Percentiles rank a stretch among this genome's conserved stretches.
phyloP scores from a whole-genome alignment of 1,140 invertebrate genomes.

The Macrotrachela quadricornifera region DNA sequence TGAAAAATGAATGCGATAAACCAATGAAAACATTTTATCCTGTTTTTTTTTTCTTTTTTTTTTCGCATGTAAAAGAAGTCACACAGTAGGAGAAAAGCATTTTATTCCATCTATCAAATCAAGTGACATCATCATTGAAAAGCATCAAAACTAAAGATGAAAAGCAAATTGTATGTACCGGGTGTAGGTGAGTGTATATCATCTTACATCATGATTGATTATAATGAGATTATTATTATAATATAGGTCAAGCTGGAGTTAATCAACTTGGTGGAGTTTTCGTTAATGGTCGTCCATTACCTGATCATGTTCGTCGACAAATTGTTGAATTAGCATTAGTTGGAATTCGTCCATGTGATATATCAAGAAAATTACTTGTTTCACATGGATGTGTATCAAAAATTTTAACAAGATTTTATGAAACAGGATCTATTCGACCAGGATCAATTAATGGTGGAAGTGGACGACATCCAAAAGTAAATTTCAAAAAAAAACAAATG shows the following conservation, averaged over 20 bases:
- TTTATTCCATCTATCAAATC: no score
- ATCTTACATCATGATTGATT: background rate
- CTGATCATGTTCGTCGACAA: constrained; percentile 68
- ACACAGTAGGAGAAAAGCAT: no score
- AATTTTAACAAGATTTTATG: constrained; percentile 83
- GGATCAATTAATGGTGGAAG: constrained; percentile 60
- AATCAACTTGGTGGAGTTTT: constrained; percentile 88
- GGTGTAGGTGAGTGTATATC: background rate
- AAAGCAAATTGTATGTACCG: constrained; percentile 9
- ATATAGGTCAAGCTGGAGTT: constrained; percentile 31
- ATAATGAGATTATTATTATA: background rate
- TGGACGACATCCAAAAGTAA: no score
- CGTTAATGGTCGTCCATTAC: constrained; percentile 76
- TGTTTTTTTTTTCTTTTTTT: no score
- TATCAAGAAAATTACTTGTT: constrained; percentile 72
- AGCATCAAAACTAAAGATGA: background rate
- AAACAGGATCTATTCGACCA: constrained; percentile 66
- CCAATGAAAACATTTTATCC: no score
- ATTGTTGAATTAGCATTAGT: constrained; percentile 77
- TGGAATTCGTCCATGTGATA: constrained; percentile 73
- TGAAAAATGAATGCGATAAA: no score
- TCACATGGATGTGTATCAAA: constrained; percentile 91
- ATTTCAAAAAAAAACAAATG: no score
- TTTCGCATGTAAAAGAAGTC: no score
- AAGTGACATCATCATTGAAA: no score